Conservation (phyloP, 2,113 vertebrate species). For the Pelecanus crispus region DNA sequence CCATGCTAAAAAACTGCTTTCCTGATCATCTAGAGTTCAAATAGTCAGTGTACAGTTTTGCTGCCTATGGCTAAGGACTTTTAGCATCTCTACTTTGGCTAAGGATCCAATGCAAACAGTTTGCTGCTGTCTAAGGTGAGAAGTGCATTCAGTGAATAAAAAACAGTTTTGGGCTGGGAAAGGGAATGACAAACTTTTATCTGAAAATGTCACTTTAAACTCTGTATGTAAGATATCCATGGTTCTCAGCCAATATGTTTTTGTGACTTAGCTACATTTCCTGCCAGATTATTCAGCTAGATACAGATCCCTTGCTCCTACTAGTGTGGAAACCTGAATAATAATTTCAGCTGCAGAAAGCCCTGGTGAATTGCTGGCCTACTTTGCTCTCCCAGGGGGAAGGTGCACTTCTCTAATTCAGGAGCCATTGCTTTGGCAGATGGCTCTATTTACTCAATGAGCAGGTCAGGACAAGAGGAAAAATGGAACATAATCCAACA, state of each 20-base stretch:
- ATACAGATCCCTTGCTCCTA: constrained; percentile 14
- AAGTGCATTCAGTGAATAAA: neutral
- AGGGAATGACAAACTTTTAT: neutral
- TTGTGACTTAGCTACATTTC: constrained; percentile 29
- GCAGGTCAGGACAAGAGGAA: constrained; percentile 41
- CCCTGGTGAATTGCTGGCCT: constrained; percentile 43
- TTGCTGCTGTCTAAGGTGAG: neutral
- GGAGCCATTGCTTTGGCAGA: constrained; percentile 54
- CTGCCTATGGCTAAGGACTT: neutral
- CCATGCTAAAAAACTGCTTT: neutral
- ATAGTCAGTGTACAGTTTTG: neutral
- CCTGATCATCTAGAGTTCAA: neutral
- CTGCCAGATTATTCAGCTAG: constrained; percentile 21
- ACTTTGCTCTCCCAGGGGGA: constrained; percentile 37
- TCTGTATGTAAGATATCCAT: neutral
- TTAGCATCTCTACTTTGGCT: neutral
- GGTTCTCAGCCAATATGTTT: constrained; percentile 1
- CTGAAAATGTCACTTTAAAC: neutral
- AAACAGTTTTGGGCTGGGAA: neutral
- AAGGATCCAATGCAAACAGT: neutral
- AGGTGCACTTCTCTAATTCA: constrained; percentile 27
- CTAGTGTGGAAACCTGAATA: constrained; percentile 45
- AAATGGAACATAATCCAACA: constrained; percentile 49
- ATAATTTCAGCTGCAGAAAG: constrained; percentile 40
- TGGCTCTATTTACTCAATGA: constrained; percentile 50